Base-by-base conservation (phyloP, 2,797 vertebrate genomes). In the Xerus rutilus region DNA sequence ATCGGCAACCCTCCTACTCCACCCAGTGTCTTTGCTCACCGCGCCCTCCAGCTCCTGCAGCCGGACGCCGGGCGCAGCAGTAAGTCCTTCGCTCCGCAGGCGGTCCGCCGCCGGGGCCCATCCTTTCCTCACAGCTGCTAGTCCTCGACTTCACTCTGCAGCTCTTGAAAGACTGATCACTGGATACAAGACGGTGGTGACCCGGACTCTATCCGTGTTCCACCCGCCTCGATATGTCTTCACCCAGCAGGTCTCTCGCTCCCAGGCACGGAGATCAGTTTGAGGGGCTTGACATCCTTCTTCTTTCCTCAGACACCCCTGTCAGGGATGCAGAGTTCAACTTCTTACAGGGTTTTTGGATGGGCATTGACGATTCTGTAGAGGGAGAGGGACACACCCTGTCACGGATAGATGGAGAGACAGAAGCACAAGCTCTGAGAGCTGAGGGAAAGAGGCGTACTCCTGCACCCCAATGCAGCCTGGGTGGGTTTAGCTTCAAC, bases 21-120 rank as follows among this genome's bases (percentile, higher is more conserved):
- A 28, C 8, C 10, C 15, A 1, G 52, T 12, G 0, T 2, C 7
- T 0, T 32, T 17, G 39, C 49, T n/a, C n/a, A 21, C 67, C 0
- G 6, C 1, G 25, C 11, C 18, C 49, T 18, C 7, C 25, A 43
- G 18, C 49, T 20, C 14, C 72, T 1, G 39, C 49, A 8, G 49
- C 64, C 5, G 7, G 0, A 1, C 4, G 0, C 1, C 35, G 9
- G 18, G 9, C 3, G n/a, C 23, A 4, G 32, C 5, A 18, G 35
- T 11, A 3, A 7, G 6, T 39, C 32, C 5, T 20, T 11, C 14
- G 3, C 43, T 5, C 28, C 3, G 12, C 14, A 0, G 45, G 28
- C 10, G 1, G 35, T 45, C 20, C 5, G 5, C 64, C 3, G 32
- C 17, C 9, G 0, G 30, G 30, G 23, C 45, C 77, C 4, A 81